These are phyloP conservation scores for Labroides dimidiatus DNA, from an alignment of 2,797 vertebrate genomes.

Conservation along the genomic window DNA sequence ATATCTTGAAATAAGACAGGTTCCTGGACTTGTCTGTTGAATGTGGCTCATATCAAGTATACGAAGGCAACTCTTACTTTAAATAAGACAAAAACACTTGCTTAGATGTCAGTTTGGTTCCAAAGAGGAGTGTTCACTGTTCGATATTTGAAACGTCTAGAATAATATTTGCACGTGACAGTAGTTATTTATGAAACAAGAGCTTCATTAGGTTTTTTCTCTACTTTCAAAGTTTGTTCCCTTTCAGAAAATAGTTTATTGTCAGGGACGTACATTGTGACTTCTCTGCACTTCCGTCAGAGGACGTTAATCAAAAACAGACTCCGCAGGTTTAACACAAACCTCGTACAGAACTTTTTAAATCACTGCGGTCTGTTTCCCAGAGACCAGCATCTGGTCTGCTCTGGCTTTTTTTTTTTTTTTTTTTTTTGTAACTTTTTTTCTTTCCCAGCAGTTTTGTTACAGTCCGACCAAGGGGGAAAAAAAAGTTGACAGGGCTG, in stretches of 20 bases:
- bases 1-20: too few relatives aligned
- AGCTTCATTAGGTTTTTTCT: too few relatives aligned
- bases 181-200: too few relatives aligned
- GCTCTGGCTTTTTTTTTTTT: neutral
- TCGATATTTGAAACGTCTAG: too few relatives aligned
- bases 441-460: neutral
- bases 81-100: too few relatives aligned
- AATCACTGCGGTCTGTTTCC: neutral
- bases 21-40: too few relatives aligned
- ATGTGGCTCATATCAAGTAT: too few relatives aligned
- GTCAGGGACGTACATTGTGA: neutral
- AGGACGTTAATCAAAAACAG: constrained; percentile 38
- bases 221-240: too few relatives aligned
- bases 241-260: neutral
- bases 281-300: constrained; percentile 5
- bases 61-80: too few relatives aligned
- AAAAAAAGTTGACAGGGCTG: neutral
- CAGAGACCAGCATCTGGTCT: constrained; percentile 7
- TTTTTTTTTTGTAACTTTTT: neutral
- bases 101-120: too few relatives aligned
- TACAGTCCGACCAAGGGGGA: constrained; percentile 1
- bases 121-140: too few relatives aligned
- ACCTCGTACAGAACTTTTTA: neutral
- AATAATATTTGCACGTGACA: too few relatives aligned
- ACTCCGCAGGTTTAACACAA: constrained; percentile 18